These are phyloP conservation scores for Xenopus petersii DNA, from an alignment of 2,797 vertebrate species.

Conservation along the genomic window DNA sequence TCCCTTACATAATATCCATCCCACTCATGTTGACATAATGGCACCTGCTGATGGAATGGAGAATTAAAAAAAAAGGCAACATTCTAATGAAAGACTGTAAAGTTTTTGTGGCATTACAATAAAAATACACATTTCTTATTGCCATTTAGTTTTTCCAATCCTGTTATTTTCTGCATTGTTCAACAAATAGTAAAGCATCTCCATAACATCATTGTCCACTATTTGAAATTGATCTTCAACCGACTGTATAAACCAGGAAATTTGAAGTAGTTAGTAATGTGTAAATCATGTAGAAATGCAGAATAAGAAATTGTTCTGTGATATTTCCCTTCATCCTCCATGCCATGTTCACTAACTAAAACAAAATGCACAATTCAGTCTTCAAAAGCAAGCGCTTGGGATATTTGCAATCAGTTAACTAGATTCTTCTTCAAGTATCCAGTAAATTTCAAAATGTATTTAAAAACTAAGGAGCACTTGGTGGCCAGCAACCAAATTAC, in stretches of 20 bases:
- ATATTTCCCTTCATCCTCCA: slow-evolving; percentile 3
- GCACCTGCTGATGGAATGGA: neutral
- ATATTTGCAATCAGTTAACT: slow-evolving; percentile 54
- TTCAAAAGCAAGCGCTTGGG: slow-evolving; percentile 35
- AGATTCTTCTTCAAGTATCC: slow-evolving; percentile 67
- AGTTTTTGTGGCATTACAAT: neutral
- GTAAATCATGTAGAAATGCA: slow-evolving; percentile 36
- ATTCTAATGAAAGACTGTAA: slow-evolving; percentile 3
- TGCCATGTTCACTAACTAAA: slow-evolving; percentile 23
- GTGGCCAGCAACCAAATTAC: slow-evolving; percentile 61
- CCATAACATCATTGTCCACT: slow-evolving; percentile 5
- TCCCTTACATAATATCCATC: neutral
- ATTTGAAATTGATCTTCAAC: neutral
- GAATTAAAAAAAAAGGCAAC: slow-evolving; percentile 2
- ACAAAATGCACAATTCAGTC: slow-evolving; percentile 20
- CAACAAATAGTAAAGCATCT: slow-evolving; percentile 9
- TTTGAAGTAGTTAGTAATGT: slow-evolving; percentile 40
- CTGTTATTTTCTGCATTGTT: slow-evolving; percentile 12
- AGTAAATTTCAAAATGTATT: slow-evolving; percentile 58
- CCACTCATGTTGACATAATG: slow-evolving; percentile 1
- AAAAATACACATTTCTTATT: slow-evolving; percentile 34
- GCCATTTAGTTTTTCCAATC: slow-evolving; percentile 28
- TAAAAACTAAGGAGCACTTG: slow-evolving; percentile 70
- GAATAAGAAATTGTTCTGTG: slow-evolving; percentile 14
- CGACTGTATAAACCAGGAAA: slow-evolving; percentile 24